These are phyloP conservation scores for Marasmarcha lunaedactyla DNA, from an alignment of 2,888 invertebrate genomes.

Conservation along the genomic window DNA sequence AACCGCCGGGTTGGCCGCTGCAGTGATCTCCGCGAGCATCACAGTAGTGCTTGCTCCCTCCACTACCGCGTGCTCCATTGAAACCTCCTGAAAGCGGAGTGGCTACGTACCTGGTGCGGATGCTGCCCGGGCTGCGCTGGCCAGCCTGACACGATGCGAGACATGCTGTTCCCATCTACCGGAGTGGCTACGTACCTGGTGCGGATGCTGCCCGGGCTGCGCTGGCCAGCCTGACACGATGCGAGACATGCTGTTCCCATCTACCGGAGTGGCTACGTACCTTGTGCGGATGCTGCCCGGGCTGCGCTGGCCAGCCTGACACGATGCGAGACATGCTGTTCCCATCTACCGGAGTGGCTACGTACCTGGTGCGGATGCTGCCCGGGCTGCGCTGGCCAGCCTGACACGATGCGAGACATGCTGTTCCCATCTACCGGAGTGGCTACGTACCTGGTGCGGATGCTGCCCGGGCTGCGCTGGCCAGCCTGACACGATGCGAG, in stretches of 20 bases:
- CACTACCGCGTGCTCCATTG: no score
- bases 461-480: slow-evolving; percentile 39
- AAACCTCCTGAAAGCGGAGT: no score
- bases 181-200: no score
- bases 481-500: slow-evolving; percentile 52
- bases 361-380: slow-evolving; percentile 49
- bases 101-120: slow-evolving; percentile 49
- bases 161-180: slow-evolving; percentile 5
- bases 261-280: no score
- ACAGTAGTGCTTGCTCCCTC: no score
- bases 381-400: slow-evolving; percentile 44
- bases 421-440: no score
- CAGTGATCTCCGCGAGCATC: no score
- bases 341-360: no score
- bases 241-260: slow-evolving; percentile 22
- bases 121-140: slow-evolving; percentile 39
- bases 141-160: slow-evolving; percentile 52
- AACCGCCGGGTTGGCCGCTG: no score
- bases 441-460: slow-evolving; percentile 49
- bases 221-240: slow-evolving; percentile 54
- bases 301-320: slow-evolving; percentile 45
- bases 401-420: slow-evolving; percentile 39
- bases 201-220: slow-evolving; percentile 39
- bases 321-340: slow-evolving; percentile 36
- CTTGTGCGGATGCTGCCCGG: slow-evolving; percentile 48